Conservation (phyloP, 2,888 invertebrate species). For the Hybos culiciformis region DNA sequence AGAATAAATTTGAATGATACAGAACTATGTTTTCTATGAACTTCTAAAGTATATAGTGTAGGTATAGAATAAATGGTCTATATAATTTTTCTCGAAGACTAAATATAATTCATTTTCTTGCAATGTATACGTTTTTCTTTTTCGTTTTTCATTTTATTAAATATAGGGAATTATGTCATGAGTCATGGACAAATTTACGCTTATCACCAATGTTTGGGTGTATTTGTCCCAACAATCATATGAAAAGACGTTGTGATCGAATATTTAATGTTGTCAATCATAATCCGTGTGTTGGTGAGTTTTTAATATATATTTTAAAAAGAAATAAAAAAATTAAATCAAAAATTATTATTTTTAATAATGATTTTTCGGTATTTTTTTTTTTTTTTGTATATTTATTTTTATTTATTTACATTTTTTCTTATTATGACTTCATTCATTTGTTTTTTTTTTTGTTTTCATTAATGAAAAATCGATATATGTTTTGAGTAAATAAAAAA, state of each 20-base stretch:
- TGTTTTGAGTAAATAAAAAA: too few relatives aligned
- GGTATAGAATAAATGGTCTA: too few relatives aligned
- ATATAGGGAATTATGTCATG: slow-evolving; percentile 67
- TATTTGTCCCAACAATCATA: slow-evolving; percentile 81
- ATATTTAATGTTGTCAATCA: slow-evolving; percentile 83
- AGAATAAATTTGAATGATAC: too few relatives aligned
- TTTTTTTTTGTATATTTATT: slow-evolving; percentile 3
- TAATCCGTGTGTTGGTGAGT: slow-evolving; percentile 88
- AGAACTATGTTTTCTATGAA: too few relatives aligned
- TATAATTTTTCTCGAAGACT: background rate
- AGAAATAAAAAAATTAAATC: slow-evolving; percentile 1
- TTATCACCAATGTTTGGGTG: slow-evolving; percentile 84
- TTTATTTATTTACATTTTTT: slow-evolving; percentile 11
- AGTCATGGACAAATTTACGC: slow-evolving; percentile 75
- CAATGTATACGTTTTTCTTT: background rate
- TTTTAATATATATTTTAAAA: slow-evolving; percentile 11
- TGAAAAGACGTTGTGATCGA: slow-evolving; percentile 75
- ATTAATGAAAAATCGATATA: too few relatives aligned
- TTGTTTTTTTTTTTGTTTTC: too few relatives aligned
- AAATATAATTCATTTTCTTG: background rate
- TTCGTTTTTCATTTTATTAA: background rate
- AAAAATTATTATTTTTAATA: too few relatives aligned
- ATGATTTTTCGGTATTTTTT: too few relatives aligned
- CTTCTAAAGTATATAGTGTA: too few relatives aligned
- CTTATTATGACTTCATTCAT: slow-evolving; percentile 11